Conservation (phyloP, 2,888 invertebrate species). For the Chamaedrilus cognettii region DNA sequence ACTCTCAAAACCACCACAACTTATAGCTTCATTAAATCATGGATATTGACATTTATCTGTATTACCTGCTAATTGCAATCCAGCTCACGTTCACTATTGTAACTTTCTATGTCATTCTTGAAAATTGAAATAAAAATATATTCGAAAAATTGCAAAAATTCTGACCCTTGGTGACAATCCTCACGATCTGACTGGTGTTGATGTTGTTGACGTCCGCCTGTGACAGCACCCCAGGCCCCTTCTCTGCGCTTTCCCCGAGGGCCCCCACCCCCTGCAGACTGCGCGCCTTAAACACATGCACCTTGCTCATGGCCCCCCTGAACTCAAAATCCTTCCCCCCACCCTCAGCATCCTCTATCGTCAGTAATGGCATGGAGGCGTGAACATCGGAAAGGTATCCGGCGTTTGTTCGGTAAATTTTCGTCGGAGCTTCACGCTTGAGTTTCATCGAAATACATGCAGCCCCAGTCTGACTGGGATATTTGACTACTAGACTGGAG, state of each 20-base stretch:
- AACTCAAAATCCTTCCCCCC: background rate
- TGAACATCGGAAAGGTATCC: background rate
- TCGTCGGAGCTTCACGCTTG: background rate
- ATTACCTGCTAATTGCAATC: too few relatives aligned
- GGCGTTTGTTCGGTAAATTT: background rate
- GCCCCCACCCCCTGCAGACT: constrained; percentile 7
- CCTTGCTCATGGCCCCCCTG: background rate
- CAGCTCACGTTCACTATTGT: too few relatives aligned
- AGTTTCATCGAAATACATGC: too few relatives aligned
- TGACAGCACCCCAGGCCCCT: constrained; percentile 1
- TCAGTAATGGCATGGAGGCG: constrained; percentile 1
- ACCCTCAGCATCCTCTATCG: background rate
- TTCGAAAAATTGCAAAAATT: too few relatives aligned
- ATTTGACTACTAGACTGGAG: too few relatives aligned
- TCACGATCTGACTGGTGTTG: background rate
- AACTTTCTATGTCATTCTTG: too few relatives aligned
- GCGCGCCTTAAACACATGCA: background rate
- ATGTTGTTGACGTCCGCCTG: background rate
- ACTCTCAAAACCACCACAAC: too few relatives aligned
- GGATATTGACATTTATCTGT: too few relatives aligned
- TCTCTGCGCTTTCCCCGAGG: background rate
- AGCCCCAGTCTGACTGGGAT: too few relatives aligned
- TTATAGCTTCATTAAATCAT: too few relatives aligned
- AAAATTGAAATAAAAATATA: too few relatives aligned
- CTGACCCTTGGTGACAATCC: background rate